Percentiles rank a stretch among this genome's conserved stretches.
Evolutionary conservation across 2,113 vertebrate genomes (phyloP).

Genomic region (Aldabrachelys gigantea): DNA sequence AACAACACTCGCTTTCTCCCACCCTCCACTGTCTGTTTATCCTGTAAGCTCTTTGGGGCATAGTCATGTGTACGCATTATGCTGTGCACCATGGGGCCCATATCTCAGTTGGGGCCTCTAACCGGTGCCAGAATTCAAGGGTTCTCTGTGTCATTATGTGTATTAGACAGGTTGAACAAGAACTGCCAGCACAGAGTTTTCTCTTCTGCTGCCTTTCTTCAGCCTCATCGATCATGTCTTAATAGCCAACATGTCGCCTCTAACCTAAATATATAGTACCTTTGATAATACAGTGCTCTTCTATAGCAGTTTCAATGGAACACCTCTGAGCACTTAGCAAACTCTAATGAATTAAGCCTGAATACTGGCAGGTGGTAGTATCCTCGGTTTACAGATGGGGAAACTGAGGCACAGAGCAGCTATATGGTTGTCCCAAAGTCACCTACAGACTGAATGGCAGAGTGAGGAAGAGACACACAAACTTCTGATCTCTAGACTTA

Average conservation of each 20-base stretch:
- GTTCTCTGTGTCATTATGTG: background rate
- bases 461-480: background rate
- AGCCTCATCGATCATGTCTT: background rate
- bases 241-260: background rate
- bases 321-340: conserved; percentile 46
- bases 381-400: background rate
- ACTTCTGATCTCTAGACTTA: background rate
- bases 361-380: background rate
- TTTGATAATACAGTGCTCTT: background rate
- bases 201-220: background rate
- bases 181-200: conserved; percentile 9
- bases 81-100: background rate
- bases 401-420: background rate
- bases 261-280: background rate
- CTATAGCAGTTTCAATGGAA: fast-evolving
- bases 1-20: no score
- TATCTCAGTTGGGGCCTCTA: background rate
- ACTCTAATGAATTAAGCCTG: background rate
- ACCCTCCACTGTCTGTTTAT: background rate
- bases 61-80: background rate
- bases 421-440: background rate
- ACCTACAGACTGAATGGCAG: background rate
- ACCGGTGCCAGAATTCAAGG: background rate
- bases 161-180: background rate
- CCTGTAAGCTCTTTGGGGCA: fast-evolving